These are phyloP conservation scores for Pseudorhombus dupliciocellatus DNA, from an alignment of 2,113 vertebrate genomes.

Conservation along the genomic window DNA sequence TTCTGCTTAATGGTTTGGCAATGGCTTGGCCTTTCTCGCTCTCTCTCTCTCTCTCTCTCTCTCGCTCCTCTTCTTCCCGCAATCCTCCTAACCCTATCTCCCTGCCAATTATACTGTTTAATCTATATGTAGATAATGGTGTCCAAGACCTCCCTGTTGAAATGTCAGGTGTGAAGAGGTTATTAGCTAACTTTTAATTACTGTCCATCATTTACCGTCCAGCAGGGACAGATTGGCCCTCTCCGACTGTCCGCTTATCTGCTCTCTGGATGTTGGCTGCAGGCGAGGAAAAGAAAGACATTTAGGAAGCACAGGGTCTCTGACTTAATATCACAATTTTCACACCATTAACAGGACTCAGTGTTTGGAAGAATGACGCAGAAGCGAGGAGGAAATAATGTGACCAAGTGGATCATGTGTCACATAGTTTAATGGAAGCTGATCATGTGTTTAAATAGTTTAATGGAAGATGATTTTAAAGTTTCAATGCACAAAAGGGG, in stretches of 20 bases:
- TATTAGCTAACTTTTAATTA: slow-evolving; percentile 99
- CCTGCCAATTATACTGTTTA: slow-evolving; percentile 95
- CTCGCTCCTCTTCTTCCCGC: slow-evolving; percentile 53
- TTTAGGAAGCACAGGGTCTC: slow-evolving; percentile 62
- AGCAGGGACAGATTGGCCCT: slow-evolving; percentile 80
- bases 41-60: not conserved
- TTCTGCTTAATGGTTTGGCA: slow-evolving; percentile 81
- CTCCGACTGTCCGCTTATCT: slow-evolving; percentile 70
- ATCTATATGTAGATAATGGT: slow-evolving; percentile 99
- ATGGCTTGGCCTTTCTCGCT: slow-evolving; percentile 72
- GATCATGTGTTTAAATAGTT: slow-evolving; percentile 26
- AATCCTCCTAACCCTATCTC: slow-evolving; percentile 90
- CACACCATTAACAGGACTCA: slow-evolving; percentile 63
- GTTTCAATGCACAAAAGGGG: slow-evolving; percentile 16
- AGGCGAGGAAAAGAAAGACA: slow-evolving; percentile 48
- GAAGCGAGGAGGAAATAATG: slow-evolving; percentile 25
- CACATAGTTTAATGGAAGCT: slow-evolving; percentile 50
- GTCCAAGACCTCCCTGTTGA: slow-evolving; percentile 91
- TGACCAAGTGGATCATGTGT: slow-evolving; percentile 54
- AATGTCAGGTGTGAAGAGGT: slow-evolving; percentile 96
- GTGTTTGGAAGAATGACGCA: slow-evolving; percentile 37
- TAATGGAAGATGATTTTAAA: slow-evolving; percentile 24
- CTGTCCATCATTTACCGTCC: slow-evolving; percentile 90
- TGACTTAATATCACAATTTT: slow-evolving; percentile 68
- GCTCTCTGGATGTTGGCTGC: slow-evolving; percentile 59